phyloP scores from a whole-genome alignment of 2,113 vertebrate genomes.

The Stomatorhinus ivindoensis region DNA sequence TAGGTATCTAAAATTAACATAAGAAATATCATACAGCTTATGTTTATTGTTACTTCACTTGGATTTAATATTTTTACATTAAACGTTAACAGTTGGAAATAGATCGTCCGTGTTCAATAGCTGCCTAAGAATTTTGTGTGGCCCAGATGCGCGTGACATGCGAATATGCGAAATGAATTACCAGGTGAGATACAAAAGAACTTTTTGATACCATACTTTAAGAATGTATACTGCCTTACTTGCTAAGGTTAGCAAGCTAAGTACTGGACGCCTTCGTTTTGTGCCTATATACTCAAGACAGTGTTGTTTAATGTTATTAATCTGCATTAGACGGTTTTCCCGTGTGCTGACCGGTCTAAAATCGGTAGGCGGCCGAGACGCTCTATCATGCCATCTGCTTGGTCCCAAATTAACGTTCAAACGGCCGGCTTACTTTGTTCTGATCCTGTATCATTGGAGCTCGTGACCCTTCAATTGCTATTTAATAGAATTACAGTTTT shows the following conservation, averaged over 20 bases:
- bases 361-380: conserved; percentile 56
- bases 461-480: conserved; percentile 67
- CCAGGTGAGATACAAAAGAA: no score
- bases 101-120: not conserved
- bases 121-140: not conserved
- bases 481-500: conserved; percentile 74
- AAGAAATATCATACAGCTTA: not conserved
- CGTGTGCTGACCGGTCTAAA: conserved; percentile 51
- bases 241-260: not conserved
- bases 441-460: conserved; percentile 72
- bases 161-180: not conserved
- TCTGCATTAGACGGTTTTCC: conserved; percentile 61
- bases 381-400: conserved; percentile 69
- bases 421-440: conserved; percentile 58
- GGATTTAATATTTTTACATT: not conserved
- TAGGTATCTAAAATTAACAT: not conserved
- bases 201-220: not conserved
- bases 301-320: conserved; percentile 53
- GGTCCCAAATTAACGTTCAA: conserved; percentile 69
- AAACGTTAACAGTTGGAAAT: not conserved
- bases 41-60: not conserved
- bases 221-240: not conserved
- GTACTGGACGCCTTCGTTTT: not conserved
- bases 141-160: not conserved
- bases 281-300: conserved; percentile 54